These are phyloP conservation scores for Gymnocheta viridis DNA, from an alignment of 2,888 invertebrate genomes.

Conservation along the genomic window DNA sequence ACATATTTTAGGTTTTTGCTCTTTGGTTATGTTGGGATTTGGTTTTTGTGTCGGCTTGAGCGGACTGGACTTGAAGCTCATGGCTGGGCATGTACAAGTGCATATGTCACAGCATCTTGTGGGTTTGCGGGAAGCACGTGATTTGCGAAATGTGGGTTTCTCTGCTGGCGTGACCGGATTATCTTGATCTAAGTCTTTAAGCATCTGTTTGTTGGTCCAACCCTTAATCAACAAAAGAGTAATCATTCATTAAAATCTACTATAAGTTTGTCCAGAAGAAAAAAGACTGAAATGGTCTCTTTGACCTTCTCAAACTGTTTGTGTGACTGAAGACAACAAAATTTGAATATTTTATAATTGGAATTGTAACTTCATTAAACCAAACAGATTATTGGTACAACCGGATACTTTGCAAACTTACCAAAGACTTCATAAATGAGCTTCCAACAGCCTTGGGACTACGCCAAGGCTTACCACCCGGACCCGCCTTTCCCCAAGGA, in stretches of 20 bases:
- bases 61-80: slow-evolving; percentile 71
- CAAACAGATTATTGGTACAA: neutral
- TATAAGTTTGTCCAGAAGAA: too few relatives aligned
- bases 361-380: neutral
- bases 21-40: slow-evolving; percentile 68
- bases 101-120: slow-evolving; percentile 79
- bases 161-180: slow-evolving; percentile 80
- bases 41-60: slow-evolving; percentile 71
- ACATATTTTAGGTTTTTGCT: slow-evolving; percentile 74
- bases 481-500: slow-evolving; percentile 80
- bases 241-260: neutral
- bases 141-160: slow-evolving; percentile 78
- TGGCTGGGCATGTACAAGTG: slow-evolving; percentile 78
- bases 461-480: slow-evolving; percentile 88
- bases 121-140: slow-evolving; percentile 74
- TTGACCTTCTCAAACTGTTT: too few relatives aligned
- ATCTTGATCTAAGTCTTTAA: slow-evolving; percentile 81
- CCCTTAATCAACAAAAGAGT: slow-evolving; percentile 74
- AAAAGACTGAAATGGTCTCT: too few relatives aligned
- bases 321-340: too few relatives aligned
- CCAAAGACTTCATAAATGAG: slow-evolving; percentile 90
- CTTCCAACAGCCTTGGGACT: slow-evolving; percentile 88
- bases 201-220: slow-evolving; percentile 82
- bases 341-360: too few relatives aligned
- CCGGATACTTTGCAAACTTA: slow-evolving; percentile 77